Evolutionary conservation across 1,140 invertebrate species (phyloP), one percentile per base, ranked within the genome.

Genomic region (Leptinotarsa lineolata): DNA sequence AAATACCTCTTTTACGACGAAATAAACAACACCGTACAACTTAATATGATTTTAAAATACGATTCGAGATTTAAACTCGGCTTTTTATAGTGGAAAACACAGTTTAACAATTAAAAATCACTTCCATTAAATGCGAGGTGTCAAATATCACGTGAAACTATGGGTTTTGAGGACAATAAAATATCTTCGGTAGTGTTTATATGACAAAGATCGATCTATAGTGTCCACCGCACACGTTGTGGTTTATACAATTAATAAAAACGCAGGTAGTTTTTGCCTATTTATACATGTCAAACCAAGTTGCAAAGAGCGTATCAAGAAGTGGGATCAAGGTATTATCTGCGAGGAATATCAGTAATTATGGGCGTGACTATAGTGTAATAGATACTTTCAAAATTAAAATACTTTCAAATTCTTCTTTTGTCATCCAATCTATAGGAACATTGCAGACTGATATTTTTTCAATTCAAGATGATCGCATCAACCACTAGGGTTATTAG

Each of bases 221-320:
- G 44, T 69, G 58, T 73, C 58, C 66, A 54, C 75, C 72, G 67
- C 75, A 76, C 75, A 76, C 75, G 68, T 67, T 48, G 75, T 44
- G 39, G 30, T 39, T 24, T 66, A n/a, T 44, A 70, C 60, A 60
- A 68, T 68, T 76, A 69, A 73, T 76, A 73, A 73, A 73, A 71
- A 73, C 44, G 64, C 75, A 76, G 75, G 72, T 76, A 76, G 75
- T 68, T 76, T 76, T 73, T 72, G 75, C 69, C 75, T 73, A 76
- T 76, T 74, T 73, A 69, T 76, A 46, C 73, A 65, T 73, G 75
- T 73, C 72, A 67, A 63, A 46, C 22, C 48, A 54, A 54, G 48
- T 54, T 54, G 48, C 48, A 54, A 54, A 18, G 48, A 18, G n/a
- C 48, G 48, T 54, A 54, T 54, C 48, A 54, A 54, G 48, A 54